Base-by-base conservation (phyloP, 2,888 invertebrate species). In the Tetanocera ferruginea region DNA sequence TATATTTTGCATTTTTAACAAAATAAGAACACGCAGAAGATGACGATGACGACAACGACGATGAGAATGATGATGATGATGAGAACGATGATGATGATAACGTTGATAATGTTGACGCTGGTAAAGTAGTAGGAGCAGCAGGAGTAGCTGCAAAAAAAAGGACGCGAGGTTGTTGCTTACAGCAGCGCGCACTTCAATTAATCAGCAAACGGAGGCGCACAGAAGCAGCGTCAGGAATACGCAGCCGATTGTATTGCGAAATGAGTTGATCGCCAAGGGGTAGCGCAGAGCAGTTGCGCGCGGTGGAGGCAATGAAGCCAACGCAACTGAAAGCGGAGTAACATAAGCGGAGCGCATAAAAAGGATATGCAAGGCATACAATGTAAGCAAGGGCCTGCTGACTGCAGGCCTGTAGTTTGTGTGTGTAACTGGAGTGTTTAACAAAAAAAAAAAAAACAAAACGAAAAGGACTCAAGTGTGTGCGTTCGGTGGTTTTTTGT, bases 121-220 rank as follows among this genome's bases (percentile, higher is more conserved):
- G 8, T 4, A n/a, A 28, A 19, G 55, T 17, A 17, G 31, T 23
- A 17, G 52, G 9, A 31, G 52, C 14, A 51, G 43, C 17, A 70
- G 49, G 9, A 17, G 70, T 23, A 31, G 72, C n/a, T 3, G 57
- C n/a, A 57, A 25, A 34, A 23, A 71, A 34, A 31, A 71, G 71
- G 37, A 71, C 52, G 19, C 69, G 57, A 19, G 37, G 51, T 14
- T 49, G 51, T 14, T 49, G 62, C 77, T 79, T 72, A 57, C 62
- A 81, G 78, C 62, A 81, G 78, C 79, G 72, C 81, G 80, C 78
- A 79, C 82, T 80, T 80, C 82, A 81, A 83, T 83, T 83, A 83
- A 81, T 83, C 81, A 82, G 79, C 79, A 37, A 23, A 57, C 62
- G 55, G 34, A 28, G 73, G 28, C 76, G 73, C 69, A 67, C 62